phyloP scores from a whole-genome alignment of 2,888 invertebrate genomes.

The Eristalinus aeneus region DNA sequence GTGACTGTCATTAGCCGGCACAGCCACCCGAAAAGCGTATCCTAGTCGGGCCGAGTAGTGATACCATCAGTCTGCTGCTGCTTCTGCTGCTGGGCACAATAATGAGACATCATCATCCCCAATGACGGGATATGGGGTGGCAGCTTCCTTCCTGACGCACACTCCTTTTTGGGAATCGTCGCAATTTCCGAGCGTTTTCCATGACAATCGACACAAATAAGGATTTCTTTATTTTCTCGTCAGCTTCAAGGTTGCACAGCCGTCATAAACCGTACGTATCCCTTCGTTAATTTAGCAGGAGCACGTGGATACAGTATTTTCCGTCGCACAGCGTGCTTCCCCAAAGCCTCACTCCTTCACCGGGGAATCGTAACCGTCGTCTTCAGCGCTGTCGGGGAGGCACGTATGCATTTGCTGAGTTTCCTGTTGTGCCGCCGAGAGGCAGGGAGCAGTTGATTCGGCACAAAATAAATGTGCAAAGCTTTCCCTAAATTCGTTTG shows the following conservation, averaged over 20 bases:
- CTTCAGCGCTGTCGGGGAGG: not conserved
- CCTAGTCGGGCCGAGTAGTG: not conserved
- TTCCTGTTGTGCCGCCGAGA: not conserved
- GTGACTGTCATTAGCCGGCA: not conserved
- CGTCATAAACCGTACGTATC: slow-evolving; percentile 10
- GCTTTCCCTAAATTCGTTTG: slow-evolving; percentile 1
- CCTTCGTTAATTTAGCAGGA: slow-evolving; percentile 12
- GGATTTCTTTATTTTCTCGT: not conserved
- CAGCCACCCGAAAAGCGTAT: not conserved
- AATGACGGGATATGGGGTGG: not conserved
- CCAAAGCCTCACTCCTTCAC: not conserved
- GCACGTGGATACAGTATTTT: slow-evolving; percentile 7
- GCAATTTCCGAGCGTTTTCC: not conserved
- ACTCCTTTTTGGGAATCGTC: not conserved
- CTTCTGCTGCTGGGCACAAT: not conserved
- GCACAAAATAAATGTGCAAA: not conserved
- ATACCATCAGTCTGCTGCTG: not conserved
- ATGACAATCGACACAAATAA: slow-evolving; percentile 8
- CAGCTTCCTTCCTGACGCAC: not conserved
- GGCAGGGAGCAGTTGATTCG: not conserved
- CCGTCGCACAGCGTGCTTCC: not conserved
- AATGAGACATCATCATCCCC: not conserved
- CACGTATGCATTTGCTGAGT: not conserved
- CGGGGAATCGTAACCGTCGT: not conserved
- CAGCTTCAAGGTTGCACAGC: not conserved